Base-by-base conservation (phyloP, 2,113 vertebrate species). In the Nyctibius bracteatus region DNA sequence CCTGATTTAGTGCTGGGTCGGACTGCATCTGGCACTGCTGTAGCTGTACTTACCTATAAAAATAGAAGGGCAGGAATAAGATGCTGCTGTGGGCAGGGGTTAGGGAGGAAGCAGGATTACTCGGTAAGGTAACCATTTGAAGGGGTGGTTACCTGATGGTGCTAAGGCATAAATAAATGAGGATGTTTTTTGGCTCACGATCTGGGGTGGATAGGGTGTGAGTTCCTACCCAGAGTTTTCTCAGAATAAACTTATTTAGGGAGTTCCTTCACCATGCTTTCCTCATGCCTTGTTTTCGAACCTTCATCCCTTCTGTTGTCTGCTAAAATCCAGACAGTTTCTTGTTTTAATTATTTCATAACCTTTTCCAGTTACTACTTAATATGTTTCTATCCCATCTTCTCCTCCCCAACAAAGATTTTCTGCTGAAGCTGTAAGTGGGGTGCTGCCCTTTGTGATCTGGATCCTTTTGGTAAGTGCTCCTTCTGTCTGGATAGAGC, bases 151-250 rank as follows among this genome's bases (percentile, higher is more conserved):
- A 66, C 39, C 41, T 51, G 46, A 16, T 39, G 19, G 35, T 67
- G 46, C 44, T 21, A 30, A 23, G 58, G 21, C 25, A 35, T 63
- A 54, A 54, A 49, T 43, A 37, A 54, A 41, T 31, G 21, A 77
- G 10, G 51, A 12, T 66, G 3, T 3, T 35, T n/a, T 63, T 71
- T 57, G 2, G 57, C 10, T 58, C 10, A 5, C 0, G 0, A 10
- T 22, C 55, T 37, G 43, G 30, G 16, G 14, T 66, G 14, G 25
- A 4, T 41, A 8, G 0, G 0, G 21, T 21, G 28, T 65, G 31
- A 71, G 54, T 74, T 52, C 22, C 28, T n/a, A 6, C 22, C 8
- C 14, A 8, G 35, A 44, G 43, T 43, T 85, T n/a, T 77, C 33
- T 31, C 54, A 22, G 44, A 67, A 12, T 11, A 14, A 44, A 13